Conservation (phyloP, 2,113 vertebrate genomes). For the Epinephelus fuscoguttatus region DNA sequence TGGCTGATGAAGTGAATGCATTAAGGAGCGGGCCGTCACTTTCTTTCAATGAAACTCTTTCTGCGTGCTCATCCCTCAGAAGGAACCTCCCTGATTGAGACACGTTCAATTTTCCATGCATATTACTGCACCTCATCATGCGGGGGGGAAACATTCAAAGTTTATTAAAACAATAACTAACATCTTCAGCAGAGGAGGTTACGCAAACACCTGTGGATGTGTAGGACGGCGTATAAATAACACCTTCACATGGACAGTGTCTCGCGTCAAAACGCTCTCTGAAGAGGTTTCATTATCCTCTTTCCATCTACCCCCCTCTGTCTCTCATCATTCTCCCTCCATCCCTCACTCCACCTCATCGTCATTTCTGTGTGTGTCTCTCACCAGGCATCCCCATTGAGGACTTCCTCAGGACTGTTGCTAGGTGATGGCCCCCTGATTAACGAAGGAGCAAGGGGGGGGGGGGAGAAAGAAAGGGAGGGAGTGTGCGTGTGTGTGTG, state of each 20-base stretch:
- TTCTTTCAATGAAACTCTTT: slow-evolving; percentile 45
- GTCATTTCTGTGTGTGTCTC: slow-evolving; percentile 75
- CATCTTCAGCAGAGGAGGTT: background rate
- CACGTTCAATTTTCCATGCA: slow-evolving; percentile 30
- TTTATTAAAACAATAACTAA: slow-evolving; percentile 50
- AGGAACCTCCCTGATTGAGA: slow-evolving; percentile 46
- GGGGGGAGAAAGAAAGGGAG: background rate
- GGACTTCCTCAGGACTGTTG: slow-evolving; percentile 89
- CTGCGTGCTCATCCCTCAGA: slow-evolving; percentile 50
- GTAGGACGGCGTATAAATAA: slow-evolving; percentile 40
- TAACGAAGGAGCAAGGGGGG: slow-evolving; percentile 78
- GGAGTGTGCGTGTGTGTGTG: slow-evolving; percentile 1
- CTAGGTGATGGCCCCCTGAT: slow-evolving; percentile 94
- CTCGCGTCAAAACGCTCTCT: slow-evolving; percentile 60
- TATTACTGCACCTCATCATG: slow-evolving; percentile 34
- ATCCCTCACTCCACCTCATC: slow-evolving; percentile 62
- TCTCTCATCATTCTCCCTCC: slow-evolving; percentile 62
- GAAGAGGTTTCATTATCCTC: slow-evolving; percentile 73
- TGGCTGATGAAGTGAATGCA: slow-evolving; percentile 74
- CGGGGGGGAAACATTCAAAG: background rate
- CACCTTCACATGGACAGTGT: slow-evolving; percentile 29
- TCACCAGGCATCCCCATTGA: slow-evolving; percentile 86
- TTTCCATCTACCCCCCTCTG: slow-evolving; percentile 65
- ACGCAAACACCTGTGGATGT: slow-evolving; percentile 57
- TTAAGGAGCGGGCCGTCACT: slow-evolving; percentile 53